Conservation (phyloP, 1,140 invertebrate genomes). For the Cylas formicarius region DNA sequence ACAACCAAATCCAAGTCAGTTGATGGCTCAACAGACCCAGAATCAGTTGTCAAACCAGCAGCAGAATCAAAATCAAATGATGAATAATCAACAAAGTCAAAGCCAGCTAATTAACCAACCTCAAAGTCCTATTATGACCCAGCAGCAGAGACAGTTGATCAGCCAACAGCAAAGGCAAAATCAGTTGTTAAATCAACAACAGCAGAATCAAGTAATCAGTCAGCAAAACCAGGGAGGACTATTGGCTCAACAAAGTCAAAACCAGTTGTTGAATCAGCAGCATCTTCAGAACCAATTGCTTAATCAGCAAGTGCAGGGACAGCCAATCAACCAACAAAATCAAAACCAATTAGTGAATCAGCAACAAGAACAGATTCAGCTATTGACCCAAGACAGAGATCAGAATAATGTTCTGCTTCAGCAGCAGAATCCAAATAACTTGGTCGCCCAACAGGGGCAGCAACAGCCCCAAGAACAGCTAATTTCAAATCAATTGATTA, state of each 20-base stretch:
- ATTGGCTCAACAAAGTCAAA: conserved; percentile 48
- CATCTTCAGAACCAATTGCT: conserved; percentile 19
- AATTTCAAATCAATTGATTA: conserved; percentile 16
- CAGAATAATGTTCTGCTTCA: conserved; percentile 14
- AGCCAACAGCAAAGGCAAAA: conserved; percentile 31
- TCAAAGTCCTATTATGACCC: conserved; percentile 19
- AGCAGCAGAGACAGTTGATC: conserved; percentile 35
- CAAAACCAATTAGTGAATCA: conserved; percentile 25
- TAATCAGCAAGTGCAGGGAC: conserved; percentile 22
- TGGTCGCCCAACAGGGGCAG: no score
- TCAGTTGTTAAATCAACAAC: conserved; percentile 30
- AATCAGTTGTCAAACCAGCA: conserved; percentile 17
- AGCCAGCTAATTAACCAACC: conserved; percentile 21
- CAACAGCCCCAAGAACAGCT: conserved; percentile 25
- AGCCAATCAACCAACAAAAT: conserved; percentile 17
- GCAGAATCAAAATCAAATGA: conserved; percentile 35
- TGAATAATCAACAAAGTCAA: conserved; percentile 36
- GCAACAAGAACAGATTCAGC: conserved; percentile 16
- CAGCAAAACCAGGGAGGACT: conserved; percentile 46
- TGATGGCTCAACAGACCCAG: conserved; percentile 8
- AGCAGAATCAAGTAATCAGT: conserved; percentile 38
- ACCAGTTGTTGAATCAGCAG: conserved; percentile 35
- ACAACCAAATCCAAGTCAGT: conserved; percentile 16
- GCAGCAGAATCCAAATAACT: conserved; percentile 21
- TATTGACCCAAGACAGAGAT: neutral